Percentiles rank a stretch among this genome's conserved stretches.
These are phyloP conservation scores for Cliona cf. orientalis DNA, from an alignment of 37 sponge, comb jelly and placozoan genomes.

Conservation along the genomic window DNA sequence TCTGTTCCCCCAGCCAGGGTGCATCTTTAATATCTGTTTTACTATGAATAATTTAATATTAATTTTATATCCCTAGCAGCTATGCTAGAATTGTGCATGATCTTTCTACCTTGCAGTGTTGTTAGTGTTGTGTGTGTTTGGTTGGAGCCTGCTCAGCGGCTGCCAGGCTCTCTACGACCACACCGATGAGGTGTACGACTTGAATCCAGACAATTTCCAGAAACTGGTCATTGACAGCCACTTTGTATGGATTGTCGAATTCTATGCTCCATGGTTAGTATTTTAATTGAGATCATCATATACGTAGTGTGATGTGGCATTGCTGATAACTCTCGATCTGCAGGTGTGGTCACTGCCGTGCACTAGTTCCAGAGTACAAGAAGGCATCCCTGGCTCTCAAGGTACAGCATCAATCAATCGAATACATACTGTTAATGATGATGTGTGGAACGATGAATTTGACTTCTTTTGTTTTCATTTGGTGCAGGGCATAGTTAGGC, in stretches of 20 bases:
- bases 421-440: background rate
- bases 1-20: background rate
- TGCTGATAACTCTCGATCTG: no score
- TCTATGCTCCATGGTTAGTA: constrained; percentile 98
- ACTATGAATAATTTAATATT: background rate
- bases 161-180: constrained; percentile 65
- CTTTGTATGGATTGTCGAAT: constrained; percentile 96
- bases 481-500: constrained; percentile 79
- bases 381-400: constrained; percentile 94
- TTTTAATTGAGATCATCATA: background rate
- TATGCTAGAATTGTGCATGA: background rate
- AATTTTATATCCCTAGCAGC: background rate
- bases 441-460: no score
- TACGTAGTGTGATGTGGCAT: no score
- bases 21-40: no score
- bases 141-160: background rate
- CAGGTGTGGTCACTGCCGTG: constrained; percentile 99
- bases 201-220: constrained; percentile 91
- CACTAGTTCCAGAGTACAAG: constrained; percentile 94
- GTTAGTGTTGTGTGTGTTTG: background rate
- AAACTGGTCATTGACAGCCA: constrained; percentile 75
- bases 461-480: background rate
- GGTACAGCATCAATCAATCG: constrained; percentile 29
- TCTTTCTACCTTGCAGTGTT: background rate
- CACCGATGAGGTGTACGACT: constrained; percentile 78